Evolutionary conservation across 2,113 vertebrate species (phyloP), one percentile per base, ranked within the genome.

Genomic region (Stegastes partitus): DNA sequence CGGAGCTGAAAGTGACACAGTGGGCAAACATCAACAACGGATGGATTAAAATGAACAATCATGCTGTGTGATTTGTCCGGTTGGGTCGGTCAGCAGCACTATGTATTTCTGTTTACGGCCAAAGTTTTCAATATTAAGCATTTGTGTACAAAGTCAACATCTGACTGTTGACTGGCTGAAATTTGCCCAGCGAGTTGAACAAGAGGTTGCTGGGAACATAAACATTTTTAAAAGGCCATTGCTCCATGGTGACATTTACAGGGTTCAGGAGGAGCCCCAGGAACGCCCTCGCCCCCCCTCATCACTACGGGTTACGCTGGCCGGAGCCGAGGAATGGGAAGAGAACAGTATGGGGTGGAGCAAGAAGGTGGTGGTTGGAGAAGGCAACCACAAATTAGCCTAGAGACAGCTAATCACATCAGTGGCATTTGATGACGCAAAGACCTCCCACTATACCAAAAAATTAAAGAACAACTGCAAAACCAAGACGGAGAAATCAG

Each of bases 271-370:
- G 70, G 83, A 78, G 81, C 44, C 39, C 37, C 34, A 47, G 72
- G 56, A 85, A 89, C 42, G 58, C 84, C 86, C 74, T 51, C 47
- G 45, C 69, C 58, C 79, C 50, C 63, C 71, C 64, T 74, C 68
- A 93, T 95, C 86, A n/a, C 95, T 74, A 92, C 21, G 93, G 94
- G 95, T 91, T 94, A 95, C 94, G 16, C 78, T 77, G 78, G 66
- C 76, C 67, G 5, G 62, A 72, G 79, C 90, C 71, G 58, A 93
- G 87, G 95, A 95, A 95, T 95, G 94, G 83, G 68, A 59, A 21
- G 68, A 85, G 72, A 93, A 91, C 84, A 92, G 87, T 77, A 50
- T 64, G 83, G 85, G 91, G 75, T 79, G 81, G 84, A 73, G 77
- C 64, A 51, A 84, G 76, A 88, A 82, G 79, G 83, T 87, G 82